These are phyloP conservation scores for Cepaea nemoralis DNA, from an alignment of 1,140 invertebrate genomes.

Conservation along the genomic window DNA sequence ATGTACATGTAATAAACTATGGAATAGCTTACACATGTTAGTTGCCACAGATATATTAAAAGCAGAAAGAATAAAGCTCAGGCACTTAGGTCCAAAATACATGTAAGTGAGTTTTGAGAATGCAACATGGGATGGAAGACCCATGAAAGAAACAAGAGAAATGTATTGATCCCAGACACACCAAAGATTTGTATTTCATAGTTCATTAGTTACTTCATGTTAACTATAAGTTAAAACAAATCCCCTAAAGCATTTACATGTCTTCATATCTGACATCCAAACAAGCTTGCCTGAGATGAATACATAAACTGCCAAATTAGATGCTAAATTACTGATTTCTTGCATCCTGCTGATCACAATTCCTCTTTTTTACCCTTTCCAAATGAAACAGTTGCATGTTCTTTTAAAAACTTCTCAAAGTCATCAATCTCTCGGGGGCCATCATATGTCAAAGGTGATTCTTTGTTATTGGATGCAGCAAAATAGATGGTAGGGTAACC, in stretches of 20 bases:
- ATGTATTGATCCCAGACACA: too few relatives aligned
- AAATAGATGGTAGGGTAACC: conserved; percentile 98
- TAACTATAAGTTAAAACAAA: background rate
- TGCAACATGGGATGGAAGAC: too few relatives aligned
- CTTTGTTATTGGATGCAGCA: conserved; percentile 81
- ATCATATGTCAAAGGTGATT: conserved; percentile 86
- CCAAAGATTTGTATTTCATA: too few relatives aligned
- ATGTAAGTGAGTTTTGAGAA: too few relatives aligned
- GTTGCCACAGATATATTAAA: too few relatives aligned
- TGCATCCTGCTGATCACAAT: conserved; percentile 51
- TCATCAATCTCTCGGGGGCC: conserved; percentile 93
- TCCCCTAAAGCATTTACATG: background rate
- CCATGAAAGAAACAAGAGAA: too few relatives aligned
- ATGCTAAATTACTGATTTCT: background rate
- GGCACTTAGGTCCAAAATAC: too few relatives aligned
- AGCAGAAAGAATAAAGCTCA: too few relatives aligned
- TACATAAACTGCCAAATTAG: too few relatives aligned
- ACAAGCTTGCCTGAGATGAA: too few relatives aligned
- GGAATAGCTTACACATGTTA: too few relatives aligned
- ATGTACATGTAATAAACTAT: too few relatives aligned
- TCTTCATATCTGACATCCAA: background rate
- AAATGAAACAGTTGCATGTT: conserved; percentile 83
- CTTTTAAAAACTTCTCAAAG: conserved; percentile 94
- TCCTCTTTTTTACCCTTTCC: conserved; percentile 64
- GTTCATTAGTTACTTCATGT: background rate